Conservation (phyloP, 2,888 invertebrate genomes). For the Xestoiulus laeticollis region DNA sequence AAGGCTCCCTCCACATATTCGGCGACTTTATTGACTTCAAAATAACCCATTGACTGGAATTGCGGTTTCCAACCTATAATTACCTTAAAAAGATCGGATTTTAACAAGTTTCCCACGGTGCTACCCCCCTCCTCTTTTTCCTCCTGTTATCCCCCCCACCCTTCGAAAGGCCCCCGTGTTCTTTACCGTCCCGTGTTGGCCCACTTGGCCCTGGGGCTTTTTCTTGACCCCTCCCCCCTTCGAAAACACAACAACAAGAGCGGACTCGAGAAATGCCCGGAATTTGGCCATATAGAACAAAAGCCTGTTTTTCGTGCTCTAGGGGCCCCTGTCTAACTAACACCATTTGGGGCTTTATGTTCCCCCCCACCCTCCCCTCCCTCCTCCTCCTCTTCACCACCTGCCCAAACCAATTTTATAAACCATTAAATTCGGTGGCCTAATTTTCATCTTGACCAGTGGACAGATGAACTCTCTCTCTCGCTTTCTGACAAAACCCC, state of each 20-base stretch:
- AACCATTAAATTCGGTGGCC: not conserved
- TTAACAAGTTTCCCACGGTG: conserved; percentile 53
- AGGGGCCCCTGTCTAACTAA: not conserved
- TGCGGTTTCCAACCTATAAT: conserved; percentile 51
- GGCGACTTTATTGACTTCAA: conserved; percentile 48
- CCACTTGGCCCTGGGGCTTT: not conserved
- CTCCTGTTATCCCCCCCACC: not conserved
- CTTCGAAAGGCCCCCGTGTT: not conserved
- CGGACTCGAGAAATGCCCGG: not conserved
- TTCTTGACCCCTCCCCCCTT: not conserved
- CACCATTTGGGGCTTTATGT: not conserved
- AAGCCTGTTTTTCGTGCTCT: not conserved
- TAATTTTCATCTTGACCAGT: not conserved
- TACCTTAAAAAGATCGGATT: conserved; percentile 50
- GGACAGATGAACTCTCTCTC: not conserved
- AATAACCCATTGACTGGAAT: conserved; percentile 50
- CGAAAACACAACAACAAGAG: not conserved
- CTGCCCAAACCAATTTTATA: not conserved
- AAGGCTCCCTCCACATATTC: not conserved
- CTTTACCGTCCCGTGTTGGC: not conserved
- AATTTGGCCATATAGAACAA: conserved; percentile 16
- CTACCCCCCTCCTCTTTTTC: not conserved
- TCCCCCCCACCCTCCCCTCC: not conserved
- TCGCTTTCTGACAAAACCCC: too few relatives aligned
- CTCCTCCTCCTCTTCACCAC: not conserved